These are phyloP conservation scores for Ooceraea biroi DNA, from an alignment of 1,140 invertebrate genomes.

Conservation along the genomic window DNA sequence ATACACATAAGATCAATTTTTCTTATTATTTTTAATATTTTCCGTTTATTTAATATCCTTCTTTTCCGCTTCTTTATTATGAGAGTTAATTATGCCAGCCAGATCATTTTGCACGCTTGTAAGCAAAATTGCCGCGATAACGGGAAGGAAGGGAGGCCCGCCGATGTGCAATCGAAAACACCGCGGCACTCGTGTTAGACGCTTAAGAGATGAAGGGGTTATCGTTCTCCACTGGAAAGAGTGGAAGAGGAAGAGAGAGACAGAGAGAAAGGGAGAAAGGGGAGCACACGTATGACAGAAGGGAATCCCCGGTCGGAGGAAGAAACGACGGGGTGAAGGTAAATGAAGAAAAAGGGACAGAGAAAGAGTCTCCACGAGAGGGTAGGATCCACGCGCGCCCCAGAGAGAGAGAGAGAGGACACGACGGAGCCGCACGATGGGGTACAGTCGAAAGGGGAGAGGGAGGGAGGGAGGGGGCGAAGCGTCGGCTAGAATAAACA, in stretches of 20 bases:
- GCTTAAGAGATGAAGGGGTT: slow-evolving; percentile 64
- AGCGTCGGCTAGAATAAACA: slow-evolving; percentile 88
- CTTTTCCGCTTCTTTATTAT: slow-evolving; percentile 12
- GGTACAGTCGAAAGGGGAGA: slow-evolving; percentile 54
- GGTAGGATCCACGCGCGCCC: slow-evolving; percentile 58
- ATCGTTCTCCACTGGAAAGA: slow-evolving; percentile 37
- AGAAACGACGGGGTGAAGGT: slow-evolving; percentile 63
- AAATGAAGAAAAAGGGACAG: slow-evolving; percentile 72
- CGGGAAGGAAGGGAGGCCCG: neutral
- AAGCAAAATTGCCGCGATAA: slow-evolving; percentile 56
- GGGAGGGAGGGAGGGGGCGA: slow-evolving; percentile 74
- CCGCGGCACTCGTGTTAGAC: slow-evolving; percentile 59
- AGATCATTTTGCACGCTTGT: slow-evolving; percentile 19
- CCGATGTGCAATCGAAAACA: slow-evolving; percentile 52
- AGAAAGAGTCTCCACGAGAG: slow-evolving; percentile 68
- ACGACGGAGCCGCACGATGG: slow-evolving; percentile 50
- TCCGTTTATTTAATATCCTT: neutral
- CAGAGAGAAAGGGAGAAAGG: neutral
- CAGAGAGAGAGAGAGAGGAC: slow-evolving; percentile 62
- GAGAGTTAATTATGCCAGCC: slow-evolving; percentile 19
- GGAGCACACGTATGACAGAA: slow-evolving; percentile 24
- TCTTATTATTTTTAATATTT: neutral
- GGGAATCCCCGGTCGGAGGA: slow-evolving; percentile 35
- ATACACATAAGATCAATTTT: too few relatives aligned
- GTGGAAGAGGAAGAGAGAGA: neutral